Conservation (phyloP, 2,113 vertebrate genomes). For the Trematocara variabile region DNA sequence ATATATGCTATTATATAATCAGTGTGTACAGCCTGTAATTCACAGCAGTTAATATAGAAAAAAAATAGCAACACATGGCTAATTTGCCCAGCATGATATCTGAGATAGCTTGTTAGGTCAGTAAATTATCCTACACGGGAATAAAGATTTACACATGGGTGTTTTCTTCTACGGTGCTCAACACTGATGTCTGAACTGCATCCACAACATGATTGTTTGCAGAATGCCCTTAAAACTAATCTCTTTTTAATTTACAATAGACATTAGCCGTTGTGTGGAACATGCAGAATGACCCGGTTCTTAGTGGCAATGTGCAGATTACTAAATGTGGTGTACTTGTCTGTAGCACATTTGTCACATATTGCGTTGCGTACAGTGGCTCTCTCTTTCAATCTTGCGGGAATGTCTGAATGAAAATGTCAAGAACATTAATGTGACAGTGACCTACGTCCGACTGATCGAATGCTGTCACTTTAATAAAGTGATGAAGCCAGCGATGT, state of each 20-base stretch:
- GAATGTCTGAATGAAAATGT: not conserved
- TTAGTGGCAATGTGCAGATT: not conserved
- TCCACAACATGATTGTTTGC: not conserved
- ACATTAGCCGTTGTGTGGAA: not conserved
- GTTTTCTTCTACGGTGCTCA: not conserved
- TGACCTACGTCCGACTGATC: not conserved
- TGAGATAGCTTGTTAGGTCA: not conserved
- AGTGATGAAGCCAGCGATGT: not conserved
- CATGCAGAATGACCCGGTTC: not conserved
- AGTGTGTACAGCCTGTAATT: not conserved
- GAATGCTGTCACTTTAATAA: not conserved
- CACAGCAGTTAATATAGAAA: accelerated
- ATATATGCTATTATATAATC: not conserved
- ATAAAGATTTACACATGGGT: not conserved
- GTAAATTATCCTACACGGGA: not conserved
- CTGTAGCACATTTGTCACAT: not conserved
- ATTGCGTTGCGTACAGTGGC: not conserved
- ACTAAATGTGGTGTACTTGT: not conserved
- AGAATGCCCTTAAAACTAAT: not conserved
- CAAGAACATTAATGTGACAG: not conserved
- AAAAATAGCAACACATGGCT: not conserved
- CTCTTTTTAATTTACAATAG: not conserved
- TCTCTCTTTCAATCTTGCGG: not conserved
- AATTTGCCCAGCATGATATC: not conserved
- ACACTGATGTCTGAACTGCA: not conserved